phyloP scores from a whole-genome alignment of 2,797 vertebrate genomes.

The Chaetophractus vellerosus region DNA sequence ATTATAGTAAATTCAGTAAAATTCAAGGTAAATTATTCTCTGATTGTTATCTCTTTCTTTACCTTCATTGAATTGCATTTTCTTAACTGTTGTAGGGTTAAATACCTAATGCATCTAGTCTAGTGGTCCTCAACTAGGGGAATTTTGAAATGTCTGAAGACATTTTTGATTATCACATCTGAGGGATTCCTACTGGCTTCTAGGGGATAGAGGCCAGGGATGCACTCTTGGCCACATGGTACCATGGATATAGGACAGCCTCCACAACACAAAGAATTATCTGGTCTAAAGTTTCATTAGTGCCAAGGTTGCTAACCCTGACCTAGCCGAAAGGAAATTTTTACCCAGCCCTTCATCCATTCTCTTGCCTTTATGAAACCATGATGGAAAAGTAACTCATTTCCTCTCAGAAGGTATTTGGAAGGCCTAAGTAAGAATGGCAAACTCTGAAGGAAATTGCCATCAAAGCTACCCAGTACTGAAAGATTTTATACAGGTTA shows the following conservation, averaged over 20 bases:
- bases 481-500: constrained; percentile 24
- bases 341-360: background rate
- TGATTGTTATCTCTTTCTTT: constrained; percentile 35
- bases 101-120: constrained; percentile 1
- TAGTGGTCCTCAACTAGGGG: background rate
- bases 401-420: background rate
- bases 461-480: background rate
- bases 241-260: background rate
- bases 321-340: constrained; percentile 37
- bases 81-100: background rate
- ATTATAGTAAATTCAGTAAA: constrained; percentile 54
- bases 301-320: background rate
- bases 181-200: background rate
- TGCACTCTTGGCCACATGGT: background rate
- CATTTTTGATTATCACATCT: constrained; percentile 12
- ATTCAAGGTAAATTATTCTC: constrained; percentile 37
- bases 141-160: background rate
- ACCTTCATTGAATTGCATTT: background rate
- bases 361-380: constrained; percentile 38
- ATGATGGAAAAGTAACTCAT: constrained; percentile 35
- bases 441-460: constrained; percentile 46
- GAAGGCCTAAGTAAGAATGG: constrained; percentile 11
- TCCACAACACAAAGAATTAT: background rate
- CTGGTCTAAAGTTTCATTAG: background rate
- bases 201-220: background rate